Conservation (phyloP, 2,888 invertebrate species). For the Dynastes tityus region DNA sequence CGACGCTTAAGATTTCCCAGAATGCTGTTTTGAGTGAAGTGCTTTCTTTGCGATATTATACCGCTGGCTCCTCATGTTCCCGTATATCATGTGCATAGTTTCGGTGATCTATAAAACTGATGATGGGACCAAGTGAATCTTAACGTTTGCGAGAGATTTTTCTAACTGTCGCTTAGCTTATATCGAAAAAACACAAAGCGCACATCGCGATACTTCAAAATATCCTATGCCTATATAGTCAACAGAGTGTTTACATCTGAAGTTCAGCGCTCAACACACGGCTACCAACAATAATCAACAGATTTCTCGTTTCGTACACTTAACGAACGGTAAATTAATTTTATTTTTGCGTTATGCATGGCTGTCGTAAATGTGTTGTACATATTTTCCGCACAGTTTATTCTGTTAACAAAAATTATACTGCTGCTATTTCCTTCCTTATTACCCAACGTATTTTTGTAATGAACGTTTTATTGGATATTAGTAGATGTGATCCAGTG, state of each 20-base stretch:
- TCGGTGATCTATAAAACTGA: slow-evolving; percentile 43
- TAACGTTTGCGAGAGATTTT: slow-evolving; percentile 26
- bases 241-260: slow-evolving; percentile 49
- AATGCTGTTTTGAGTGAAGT: slow-evolving; percentile 59
- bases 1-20: slow-evolving; percentile 58
- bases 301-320: slow-evolving; percentile 47
- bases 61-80: slow-evolving; percentile 30
- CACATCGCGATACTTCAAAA: slow-evolving; percentile 15
- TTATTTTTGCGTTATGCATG: slow-evolving; percentile 43
- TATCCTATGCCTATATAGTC: slow-evolving; percentile 29
- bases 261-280: slow-evolving; percentile 43
- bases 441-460: background rate
- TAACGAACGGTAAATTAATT: slow-evolving; percentile 46
- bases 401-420: slow-evolving; percentile 21
- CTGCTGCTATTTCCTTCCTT: background rate
- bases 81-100: slow-evolving; percentile 46
- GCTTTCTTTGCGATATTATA: slow-evolving; percentile 51
- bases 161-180: slow-evolving; percentile 23
- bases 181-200: slow-evolving; percentile 26
- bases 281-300: slow-evolving; percentile 48
- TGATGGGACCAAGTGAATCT: slow-evolving; percentile 45
- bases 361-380: slow-evolving; percentile 21
- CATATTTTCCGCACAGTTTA: slow-evolving; percentile 3
- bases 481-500: background rate
- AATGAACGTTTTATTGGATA: background rate